phyloP scores from a whole-genome alignment of 2,888 invertebrate species.

The Encarsia formosa region DNA sequence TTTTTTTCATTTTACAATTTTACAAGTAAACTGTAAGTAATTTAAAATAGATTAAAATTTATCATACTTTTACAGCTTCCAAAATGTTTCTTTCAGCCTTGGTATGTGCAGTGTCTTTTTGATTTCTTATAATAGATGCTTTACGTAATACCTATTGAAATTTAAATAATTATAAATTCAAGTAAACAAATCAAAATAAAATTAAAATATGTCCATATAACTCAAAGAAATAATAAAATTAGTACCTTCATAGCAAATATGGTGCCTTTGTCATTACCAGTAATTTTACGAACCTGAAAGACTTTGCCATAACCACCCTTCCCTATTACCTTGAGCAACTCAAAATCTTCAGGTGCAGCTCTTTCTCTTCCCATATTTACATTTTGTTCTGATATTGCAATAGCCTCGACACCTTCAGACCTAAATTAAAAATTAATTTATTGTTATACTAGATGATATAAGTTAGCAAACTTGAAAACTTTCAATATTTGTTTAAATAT shows the following conservation, averaged over 20 bases:
- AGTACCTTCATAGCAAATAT: constrained; percentile 74
- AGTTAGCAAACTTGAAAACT: too few species aligned
- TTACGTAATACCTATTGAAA: constrained; percentile 54
- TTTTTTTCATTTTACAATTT: too few species aligned
- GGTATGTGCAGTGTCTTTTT: constrained; percentile 75
- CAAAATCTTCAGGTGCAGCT: constrained; percentile 81
- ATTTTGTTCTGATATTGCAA: constrained; percentile 66
- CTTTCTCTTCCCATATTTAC: constrained; percentile 85
- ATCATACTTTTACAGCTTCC: constrained; percentile 60
- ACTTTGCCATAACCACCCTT: constrained; percentile 78
- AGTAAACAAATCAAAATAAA: neutral
- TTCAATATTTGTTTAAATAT: neutral
- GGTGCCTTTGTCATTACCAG: constrained; percentile 61
- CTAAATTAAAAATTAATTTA: constrained; percentile 26
- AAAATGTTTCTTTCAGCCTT: constrained; percentile 75
- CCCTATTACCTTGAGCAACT: constrained; percentile 66
- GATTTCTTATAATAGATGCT: constrained; percentile 70
- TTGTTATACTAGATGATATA: neutral
- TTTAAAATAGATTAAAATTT: too few species aligned
- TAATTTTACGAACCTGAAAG: constrained; percentile 61
- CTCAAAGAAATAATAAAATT: neutral
- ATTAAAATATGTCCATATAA: neutral
- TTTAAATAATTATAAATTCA: constrained; percentile 34
- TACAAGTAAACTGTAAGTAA: too few species aligned
- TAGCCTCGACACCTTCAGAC: constrained; percentile 63